Base-by-base conservation (phyloP, 2,113 vertebrate genomes). In the Brachirus orientalis region DNA sequence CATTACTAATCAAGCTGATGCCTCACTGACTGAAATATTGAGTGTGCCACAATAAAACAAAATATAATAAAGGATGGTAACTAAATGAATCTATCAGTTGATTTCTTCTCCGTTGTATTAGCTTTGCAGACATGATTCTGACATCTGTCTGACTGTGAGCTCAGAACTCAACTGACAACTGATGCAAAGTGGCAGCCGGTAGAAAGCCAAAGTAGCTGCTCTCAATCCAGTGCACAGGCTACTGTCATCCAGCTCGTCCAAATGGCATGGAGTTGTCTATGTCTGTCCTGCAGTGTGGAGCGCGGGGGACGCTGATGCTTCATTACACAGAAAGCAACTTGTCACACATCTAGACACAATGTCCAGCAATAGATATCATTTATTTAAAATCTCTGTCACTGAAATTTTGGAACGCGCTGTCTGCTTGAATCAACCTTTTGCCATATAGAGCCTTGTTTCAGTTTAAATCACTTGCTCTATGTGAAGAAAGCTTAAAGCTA, bases 11-110 rank as follows among this genome's bases (percentile, higher is more conserved):
- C 56, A 79, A 61, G 59, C 51, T 44, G 16, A 75, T 37, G 28
- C 50, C 54, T 68, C 36, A 28, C 50, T 22, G 44, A 63, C 72
- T 63, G 43, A 80, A 82, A 75, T 75, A 84, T 79, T 79, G 80
- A 72, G 52, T 46, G 53, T 17, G 12, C 40, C 10, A 43, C 11
- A 8, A 69, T 40, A 52, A 48, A 52, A 43, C 14, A 36, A 5
- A 48, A 43, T 28, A 52, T 8, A 40, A 67, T 50, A 12, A 37
- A 13, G 10, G 3, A 43, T n/a, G 12, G n/a, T 46, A 18, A 64
- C n/a, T 46, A 18, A 64, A 82, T 71, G 28, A 28, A 75, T 73
- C 41, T 41, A 56, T 52, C n/a, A 51, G 63, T 72, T 8, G 1
- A 46, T 66, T 57, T 66, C 14, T n/a, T 43, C 4, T 72, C n/a